Evolutionary conservation across 2,888 invertebrate species (phyloP).

Genomic region (Andricus quercusramuli): DNA sequence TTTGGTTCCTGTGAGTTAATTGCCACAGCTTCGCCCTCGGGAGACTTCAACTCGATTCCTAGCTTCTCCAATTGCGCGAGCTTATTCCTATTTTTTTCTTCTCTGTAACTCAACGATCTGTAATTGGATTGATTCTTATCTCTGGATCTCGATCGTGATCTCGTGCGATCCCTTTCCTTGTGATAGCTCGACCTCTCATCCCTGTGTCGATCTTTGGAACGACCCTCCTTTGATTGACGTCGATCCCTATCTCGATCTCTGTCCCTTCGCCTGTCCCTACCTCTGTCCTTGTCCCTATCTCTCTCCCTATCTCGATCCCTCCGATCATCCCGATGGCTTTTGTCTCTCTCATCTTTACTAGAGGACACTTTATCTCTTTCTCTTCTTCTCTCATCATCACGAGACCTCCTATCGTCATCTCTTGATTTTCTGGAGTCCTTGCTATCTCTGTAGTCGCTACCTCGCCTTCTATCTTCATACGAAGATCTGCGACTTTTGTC

Average conservation of each 20-base stretch:
- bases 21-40: constrained; percentile 64
- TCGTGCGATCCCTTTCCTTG: constrained; percentile 74
- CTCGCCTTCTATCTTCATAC: constrained; percentile 68
- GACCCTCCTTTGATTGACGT: constrained; percentile 71
- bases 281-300: constrained; percentile 61
- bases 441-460: constrained; percentile 65
- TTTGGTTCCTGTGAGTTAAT: constrained; percentile 79
- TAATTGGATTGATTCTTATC: constrained; percentile 67
- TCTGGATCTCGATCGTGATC: constrained; percentile 73
- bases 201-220: constrained; percentile 72
- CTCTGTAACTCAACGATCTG: constrained; percentile 70
- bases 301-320: constrained; percentile 69
- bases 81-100: constrained; percentile 78
- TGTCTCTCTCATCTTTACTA: constrained; percentile 64
- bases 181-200: constrained; percentile 69
- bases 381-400: constrained; percentile 69
- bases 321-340: constrained; percentile 71
- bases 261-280: constrained; percentile 59
- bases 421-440: constrained; percentile 66
- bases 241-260: constrained; percentile 64
- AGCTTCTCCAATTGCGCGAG: constrained; percentile 79
- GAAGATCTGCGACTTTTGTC: constrained; percentile 69
- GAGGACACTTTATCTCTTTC: constrained; percentile 63
- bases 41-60: constrained; percentile 77
- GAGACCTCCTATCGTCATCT: constrained; percentile 68